Evolutionary conservation across 2,797 vertebrate genomes (phyloP), one percentile per base, ranked within the genome.

Genomic region (Adelosebastes latens): DNA sequence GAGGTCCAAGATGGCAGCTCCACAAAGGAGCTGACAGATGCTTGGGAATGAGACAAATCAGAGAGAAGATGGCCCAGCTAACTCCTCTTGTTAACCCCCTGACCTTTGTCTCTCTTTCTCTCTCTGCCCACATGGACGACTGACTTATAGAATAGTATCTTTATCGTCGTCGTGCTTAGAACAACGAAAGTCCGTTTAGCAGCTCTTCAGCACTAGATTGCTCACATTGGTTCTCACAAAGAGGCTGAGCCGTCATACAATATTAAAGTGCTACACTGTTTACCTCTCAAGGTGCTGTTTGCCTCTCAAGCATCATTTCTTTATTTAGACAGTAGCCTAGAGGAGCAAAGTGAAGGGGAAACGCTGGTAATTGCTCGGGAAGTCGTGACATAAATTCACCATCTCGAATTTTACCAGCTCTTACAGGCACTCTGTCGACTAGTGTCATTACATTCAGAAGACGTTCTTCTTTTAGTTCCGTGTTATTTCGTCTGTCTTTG

Each of bases 201-300:
- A 39, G 62, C 34, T 64, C 34, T 16, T 46, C 36, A 42, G 36
- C 62, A 27, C 62, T 65, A 24, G 32, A 67, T 18, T 59, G 65
- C 39, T 78, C 42, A 49, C 65, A 68, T 20, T 9, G 60, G 34
- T 32, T 18, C 46, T 32, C 46, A 64, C 12, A 58, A 24, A 42
- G 6, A 59, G 69, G 66, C 67, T 18, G 68, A 85, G 72, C 18
- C 4, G 25, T 52, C 18, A 76, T 87, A 14, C 72, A 85, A 77
- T 83, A 89, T 91, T 90, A 77, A 87, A 86, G 66, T 83, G 73
- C 64, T 55, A 42, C 64, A 32, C 72, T 75, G 79, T 87, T 86
- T 83, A 83, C 87, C 77, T 89, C 83, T 77, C 76, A 89, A 74
- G 86, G 80, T 81, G 79, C 72, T 66, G 60, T 83, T 71, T 79